Evolutionary conservation across 92 coral and sea anemone species (phyloP).

Genomic region (Epizoanthus ramosus): DNA sequence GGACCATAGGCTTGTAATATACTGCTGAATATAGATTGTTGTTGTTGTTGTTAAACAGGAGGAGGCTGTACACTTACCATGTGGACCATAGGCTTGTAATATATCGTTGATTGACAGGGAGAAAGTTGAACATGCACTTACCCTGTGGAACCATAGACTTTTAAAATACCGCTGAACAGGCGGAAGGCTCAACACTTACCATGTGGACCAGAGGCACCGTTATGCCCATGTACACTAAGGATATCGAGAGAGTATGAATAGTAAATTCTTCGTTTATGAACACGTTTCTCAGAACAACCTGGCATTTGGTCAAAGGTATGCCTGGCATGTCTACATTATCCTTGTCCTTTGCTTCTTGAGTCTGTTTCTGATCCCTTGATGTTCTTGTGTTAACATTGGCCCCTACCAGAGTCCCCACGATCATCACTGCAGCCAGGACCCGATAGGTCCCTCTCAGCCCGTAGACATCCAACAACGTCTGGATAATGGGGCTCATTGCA

Average conservation of each 20-base stretch:
- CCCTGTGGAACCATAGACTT: no score
- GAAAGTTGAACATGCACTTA: no score
- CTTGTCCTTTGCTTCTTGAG: neutral
- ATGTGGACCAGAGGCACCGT: neutral
- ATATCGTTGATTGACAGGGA: no score
- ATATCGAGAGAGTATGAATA: neutral
- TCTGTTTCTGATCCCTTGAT: neutral
- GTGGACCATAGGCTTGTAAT: no score
- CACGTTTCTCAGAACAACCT: constrained; percentile 7
- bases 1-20: no score
- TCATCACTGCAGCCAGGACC: constrained; percentile 6
- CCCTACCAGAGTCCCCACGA: neutral
- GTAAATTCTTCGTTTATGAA: neutral
- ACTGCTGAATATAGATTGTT: no score
- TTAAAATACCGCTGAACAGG: no score
- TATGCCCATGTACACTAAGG: constrained; percentile 4
- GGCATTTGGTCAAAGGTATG: neutral
- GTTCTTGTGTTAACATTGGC: neutral
- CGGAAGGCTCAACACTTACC: neutral
- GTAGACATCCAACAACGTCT: constrained; percentile 32
- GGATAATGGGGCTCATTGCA: constrained; percentile 48
- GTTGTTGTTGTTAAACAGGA: no score
- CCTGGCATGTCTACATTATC: no score
- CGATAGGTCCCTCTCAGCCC: constrained; percentile 47
- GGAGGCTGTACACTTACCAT: no score